Evolutionary conservation across 1,140 invertebrate species (phyloP).

Genomic region (Meteorus sp.): DNA sequence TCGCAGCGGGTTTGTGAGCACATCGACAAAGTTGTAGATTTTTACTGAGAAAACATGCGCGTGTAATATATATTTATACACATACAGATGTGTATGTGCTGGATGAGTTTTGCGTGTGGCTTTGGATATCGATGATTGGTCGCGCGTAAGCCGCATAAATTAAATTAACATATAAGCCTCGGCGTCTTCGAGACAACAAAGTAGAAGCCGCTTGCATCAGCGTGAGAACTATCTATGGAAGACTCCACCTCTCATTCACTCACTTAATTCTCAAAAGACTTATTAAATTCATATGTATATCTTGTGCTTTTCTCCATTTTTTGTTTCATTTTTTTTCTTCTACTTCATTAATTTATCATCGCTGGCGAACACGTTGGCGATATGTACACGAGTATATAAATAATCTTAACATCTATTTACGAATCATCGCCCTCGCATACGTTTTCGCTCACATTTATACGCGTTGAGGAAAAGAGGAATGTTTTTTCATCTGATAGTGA

Average conservation of each 20-base stretch:
- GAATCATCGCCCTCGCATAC: constrained; percentile 11
- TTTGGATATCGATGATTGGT: constrained; percentile 25
- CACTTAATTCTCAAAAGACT: too few species aligned
- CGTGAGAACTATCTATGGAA: constrained; percentile 36
- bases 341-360: too few species aligned
- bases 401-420: constrained; percentile 10
- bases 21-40: too few species aligned
- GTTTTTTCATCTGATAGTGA: too few species aligned
- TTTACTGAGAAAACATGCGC: background rate
- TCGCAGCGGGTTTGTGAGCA: too few species aligned
- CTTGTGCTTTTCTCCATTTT: too few species aligned
- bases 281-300: too few species aligned
- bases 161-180: constrained; percentile 49
- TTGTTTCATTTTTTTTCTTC: too few species aligned
- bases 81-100: background rate
- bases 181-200: constrained; percentile 39
- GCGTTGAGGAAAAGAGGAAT: background rate
- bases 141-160: constrained; percentile 44
- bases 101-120: constrained; percentile 21
- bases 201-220: constrained; percentile 44
- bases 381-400: constrained; percentile 13
- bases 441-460: too few species aligned
- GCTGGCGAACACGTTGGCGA: too few species aligned
- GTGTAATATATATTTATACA: too few species aligned
- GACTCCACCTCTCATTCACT: constrained; percentile 20